Conservation (phyloP, 2,113 vertebrate species). For the Phrynosoma blainvillii region DNA sequence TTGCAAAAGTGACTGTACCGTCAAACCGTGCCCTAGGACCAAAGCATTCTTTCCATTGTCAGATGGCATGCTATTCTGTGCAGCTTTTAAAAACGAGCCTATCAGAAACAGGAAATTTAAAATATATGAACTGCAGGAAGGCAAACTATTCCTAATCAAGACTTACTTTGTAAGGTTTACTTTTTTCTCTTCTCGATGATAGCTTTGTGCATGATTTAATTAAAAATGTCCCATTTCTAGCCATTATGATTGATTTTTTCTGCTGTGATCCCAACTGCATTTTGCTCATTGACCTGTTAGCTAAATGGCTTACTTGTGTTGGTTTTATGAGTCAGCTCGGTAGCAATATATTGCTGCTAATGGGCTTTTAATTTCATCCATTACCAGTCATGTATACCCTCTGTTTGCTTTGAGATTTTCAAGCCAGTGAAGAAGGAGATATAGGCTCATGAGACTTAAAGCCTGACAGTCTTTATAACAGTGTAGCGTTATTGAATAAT, state of each 20-base stretch:
- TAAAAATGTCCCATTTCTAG: not conserved
- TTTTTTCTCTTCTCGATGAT: not conserved
- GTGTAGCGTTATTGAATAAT: not conserved
- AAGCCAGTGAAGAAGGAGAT: not conserved
- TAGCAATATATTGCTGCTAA: not conserved
- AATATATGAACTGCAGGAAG: not conserved
- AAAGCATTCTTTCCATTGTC: no score
- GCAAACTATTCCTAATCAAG: not conserved
- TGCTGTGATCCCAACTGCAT: not conserved
- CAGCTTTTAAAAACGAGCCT: not conserved
- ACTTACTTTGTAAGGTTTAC: not conserved
- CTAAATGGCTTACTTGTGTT: not conserved
- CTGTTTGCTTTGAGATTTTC: not conserved
- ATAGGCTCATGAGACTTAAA: not conserved
- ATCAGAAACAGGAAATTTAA: not conserved
- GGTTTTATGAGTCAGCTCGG: not conserved
- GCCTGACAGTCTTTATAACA: not conserved
- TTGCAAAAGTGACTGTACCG: no score
- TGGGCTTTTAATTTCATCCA: constrained; percentile 35
- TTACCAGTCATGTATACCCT: not conserved
- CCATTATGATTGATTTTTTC: not conserved
- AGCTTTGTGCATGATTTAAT: not conserved
- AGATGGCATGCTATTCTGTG: no score
- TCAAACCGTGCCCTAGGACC: no score
- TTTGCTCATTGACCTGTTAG: constrained; percentile 3